Evolutionary conservation across 2,888 invertebrate species (phyloP), one percentile per base, ranked within the genome.

Genomic region (Caenorhabditis wallacei): DNA sequence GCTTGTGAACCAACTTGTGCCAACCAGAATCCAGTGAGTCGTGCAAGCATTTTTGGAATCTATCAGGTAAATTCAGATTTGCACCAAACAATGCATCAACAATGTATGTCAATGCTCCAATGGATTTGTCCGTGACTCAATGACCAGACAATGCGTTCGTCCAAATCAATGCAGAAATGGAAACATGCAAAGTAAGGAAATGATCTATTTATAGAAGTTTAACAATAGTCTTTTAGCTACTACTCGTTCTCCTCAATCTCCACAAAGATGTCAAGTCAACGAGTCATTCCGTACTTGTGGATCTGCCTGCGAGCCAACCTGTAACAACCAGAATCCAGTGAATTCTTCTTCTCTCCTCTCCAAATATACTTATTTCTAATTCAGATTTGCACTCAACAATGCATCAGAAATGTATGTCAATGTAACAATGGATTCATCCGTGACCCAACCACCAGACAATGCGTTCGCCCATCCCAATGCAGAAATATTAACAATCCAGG

Each of bases 1-100:
- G 78, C 78, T 18, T 78, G 78, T 54, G 78, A 78, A 18, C 78
- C 78, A 26, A 40, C 70, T 1, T 78, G 78, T 53, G 35, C 18
- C 46, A 78, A 69, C 24, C 26, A 26, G 18, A 30, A 11, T n/a
- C 37, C 43, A 35, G 43, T 43, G 11, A 43, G 30, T 30, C 8
- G 3, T 30, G n/a, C n/a, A 5, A 30, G 3, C 30, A 5, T 30
- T 30, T 30, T 30, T 30, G 30, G 8, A 30, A 30, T 5, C 30
- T 30, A 3, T 30, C 30, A 5, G 8, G 8, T 30, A 8, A 30
- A 8, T 30, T n/a, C 46, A 48, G 18, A 18, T 48, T 3, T 48
- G 46, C 8, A 48, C 46, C 18, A n/a, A 48, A 48, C 46, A 48
- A 48, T 48, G 46, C 46, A 18, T 48, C 46, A 57, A 53, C 40